Conservation (phyloP, 2,888 invertebrate species). For the Polymixis lichenea region DNA sequence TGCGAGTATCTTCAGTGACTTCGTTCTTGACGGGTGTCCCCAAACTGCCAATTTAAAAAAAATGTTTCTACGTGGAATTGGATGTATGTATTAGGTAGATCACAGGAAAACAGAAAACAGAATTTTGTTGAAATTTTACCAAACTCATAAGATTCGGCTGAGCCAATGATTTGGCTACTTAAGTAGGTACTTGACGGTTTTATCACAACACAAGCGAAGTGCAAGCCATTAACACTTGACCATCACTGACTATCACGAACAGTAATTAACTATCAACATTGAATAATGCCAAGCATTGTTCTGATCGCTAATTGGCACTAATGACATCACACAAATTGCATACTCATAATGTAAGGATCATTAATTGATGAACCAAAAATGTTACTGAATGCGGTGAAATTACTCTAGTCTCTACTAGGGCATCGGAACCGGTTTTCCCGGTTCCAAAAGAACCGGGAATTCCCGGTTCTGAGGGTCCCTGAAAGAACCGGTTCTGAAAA, state of each 20-base stretch:
- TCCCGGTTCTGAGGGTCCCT: no score
- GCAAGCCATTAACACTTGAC: not conserved
- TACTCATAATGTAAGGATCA: not conserved
- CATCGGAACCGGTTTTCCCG: no score
- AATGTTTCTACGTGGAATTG: not conserved
- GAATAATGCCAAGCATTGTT: conserved; percentile 36
- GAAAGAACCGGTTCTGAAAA: no score
- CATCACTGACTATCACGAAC: not conserved
- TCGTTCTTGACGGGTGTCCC: no score
- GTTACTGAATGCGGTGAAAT: not conserved
- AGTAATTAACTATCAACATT: conserved; percentile 23
- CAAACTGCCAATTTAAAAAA: no score
- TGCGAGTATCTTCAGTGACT: no score
- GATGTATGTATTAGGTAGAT: not conserved
- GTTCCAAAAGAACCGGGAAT: no score
- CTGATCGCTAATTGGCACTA: conserved; percentile 18
- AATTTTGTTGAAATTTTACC: not conserved
- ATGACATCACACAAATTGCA: not conserved
- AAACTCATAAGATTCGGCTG: not conserved
- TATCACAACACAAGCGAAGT: not conserved
- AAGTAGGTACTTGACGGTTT: not conserved
- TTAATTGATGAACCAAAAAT: not conserved
- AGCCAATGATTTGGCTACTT: not conserved
- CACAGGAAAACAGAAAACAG: not conserved
- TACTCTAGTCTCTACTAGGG: not conserved